Evolutionary conservation across 2,888 invertebrate genomes (phyloP).

Genomic region (Andrena minutula): DNA sequence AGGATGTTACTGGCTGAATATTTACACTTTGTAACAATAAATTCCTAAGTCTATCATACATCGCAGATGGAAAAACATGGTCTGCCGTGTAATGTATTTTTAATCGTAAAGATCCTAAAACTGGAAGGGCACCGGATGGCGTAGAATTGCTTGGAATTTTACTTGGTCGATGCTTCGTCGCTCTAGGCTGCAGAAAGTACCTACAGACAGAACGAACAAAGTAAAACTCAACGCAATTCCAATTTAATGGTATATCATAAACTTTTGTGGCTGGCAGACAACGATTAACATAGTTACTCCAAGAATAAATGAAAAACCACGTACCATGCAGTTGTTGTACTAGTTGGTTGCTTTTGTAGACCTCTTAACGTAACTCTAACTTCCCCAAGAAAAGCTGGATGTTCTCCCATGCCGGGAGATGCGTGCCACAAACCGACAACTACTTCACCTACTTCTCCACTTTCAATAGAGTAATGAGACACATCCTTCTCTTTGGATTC

Average conservation of each 20-base stretch:
- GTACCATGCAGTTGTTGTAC: constrained; percentile 91
- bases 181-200: constrained; percentile 92
- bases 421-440: constrained; percentile 95
- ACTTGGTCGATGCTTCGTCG: constrained; percentile 87
- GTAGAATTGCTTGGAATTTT: constrained; percentile 88
- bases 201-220: constrained; percentile 83
- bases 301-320: background rate
- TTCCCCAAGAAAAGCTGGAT: constrained; percentile 95
- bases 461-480: constrained; percentile 84
- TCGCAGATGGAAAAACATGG: constrained; percentile 93
- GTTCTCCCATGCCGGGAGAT: constrained; percentile 90
- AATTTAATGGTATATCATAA: background rate
- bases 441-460: constrained; percentile 92
- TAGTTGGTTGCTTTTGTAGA: constrained; percentile 87
- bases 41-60: constrained; percentile 92
- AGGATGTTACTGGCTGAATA: constrained; percentile 91
- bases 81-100: constrained; percentile 95
- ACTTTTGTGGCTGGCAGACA: background rate
- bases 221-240: background rate
- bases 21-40: constrained; percentile 91
- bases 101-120: constrained; percentile 93
- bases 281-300: background rate
- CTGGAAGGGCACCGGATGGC: constrained; percentile 90
- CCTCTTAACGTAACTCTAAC: constrained; percentile 92
- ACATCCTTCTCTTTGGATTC: constrained; percentile 82